phyloP scores from a whole-genome alignment of 2,113 vertebrate species.

The Cardinalis cardinalis region DNA sequence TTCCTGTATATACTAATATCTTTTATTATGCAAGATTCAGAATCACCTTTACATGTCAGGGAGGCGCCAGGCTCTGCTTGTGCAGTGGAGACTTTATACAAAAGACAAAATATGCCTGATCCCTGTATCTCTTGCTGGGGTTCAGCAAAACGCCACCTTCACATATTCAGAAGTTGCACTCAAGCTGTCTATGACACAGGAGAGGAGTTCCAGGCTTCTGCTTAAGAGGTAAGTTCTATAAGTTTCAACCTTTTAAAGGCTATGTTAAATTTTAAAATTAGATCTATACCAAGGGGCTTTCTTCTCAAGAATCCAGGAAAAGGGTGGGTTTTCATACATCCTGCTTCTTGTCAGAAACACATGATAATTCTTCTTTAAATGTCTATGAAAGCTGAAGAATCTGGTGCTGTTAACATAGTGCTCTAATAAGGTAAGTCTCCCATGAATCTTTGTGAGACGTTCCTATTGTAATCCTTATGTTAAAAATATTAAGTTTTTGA shows the following conservation, averaged over 20 bases:
- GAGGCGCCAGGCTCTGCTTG: background rate
- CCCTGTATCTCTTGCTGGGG: background rate
- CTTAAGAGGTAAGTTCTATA: background rate
- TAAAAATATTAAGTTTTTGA: background rate
- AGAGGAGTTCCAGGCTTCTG: background rate
- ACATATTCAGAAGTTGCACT: background rate
- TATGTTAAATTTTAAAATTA: background rate
- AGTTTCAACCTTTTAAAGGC: background rate
- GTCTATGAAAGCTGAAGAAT: background rate
- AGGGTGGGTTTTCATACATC: background rate
- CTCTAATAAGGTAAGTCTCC: background rate
- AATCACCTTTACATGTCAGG: background rate
- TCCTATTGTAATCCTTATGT: background rate
- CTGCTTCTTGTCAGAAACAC: background rate
- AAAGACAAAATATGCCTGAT: background rate
- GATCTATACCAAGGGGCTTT: background rate
- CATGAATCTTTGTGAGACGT: background rate
- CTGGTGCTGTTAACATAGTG: background rate
- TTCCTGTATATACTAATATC: background rate
- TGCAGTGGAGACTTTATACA: background rate
- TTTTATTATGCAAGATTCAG: background rate
- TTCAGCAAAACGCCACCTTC: background rate
- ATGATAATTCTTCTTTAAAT: background rate
- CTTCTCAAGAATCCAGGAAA: background rate
- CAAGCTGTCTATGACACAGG: background rate